Evolutionary conservation across 1,140 invertebrate species (phyloP).

Genomic region (Prorops nasuta): DNA sequence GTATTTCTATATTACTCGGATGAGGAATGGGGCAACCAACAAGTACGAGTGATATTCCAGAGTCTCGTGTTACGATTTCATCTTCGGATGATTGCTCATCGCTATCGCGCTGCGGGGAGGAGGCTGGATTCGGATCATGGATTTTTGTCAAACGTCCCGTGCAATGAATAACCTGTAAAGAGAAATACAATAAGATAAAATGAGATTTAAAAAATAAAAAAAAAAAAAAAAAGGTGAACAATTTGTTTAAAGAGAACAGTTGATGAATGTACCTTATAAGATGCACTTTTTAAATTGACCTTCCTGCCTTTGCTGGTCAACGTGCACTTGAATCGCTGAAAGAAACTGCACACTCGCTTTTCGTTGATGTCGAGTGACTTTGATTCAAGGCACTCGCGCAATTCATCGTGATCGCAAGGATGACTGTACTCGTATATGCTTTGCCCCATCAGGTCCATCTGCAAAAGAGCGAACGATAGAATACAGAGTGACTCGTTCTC

Average conservation of each 20-base stretch:
- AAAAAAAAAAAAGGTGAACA: too few relatives aligned
- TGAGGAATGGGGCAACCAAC: constrained; percentile 88
- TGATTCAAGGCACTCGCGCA: constrained; percentile 72
- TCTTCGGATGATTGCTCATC: constrained; percentile 13
- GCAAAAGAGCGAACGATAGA: constrained; percentile 37
- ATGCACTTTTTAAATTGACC: constrained; percentile 89
- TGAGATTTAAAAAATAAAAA: not conserved
- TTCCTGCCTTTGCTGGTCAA: constrained; percentile 86
- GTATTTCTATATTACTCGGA: constrained; percentile 89
- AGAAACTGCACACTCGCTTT: constrained; percentile 62
- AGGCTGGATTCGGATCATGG: constrained; percentile 35
- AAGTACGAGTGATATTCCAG: constrained; percentile 66
- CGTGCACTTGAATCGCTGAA: constrained; percentile 88
- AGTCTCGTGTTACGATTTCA: constrained; percentile 17
- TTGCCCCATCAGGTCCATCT: constrained; percentile 93
- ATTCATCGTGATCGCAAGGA: constrained; percentile 92
- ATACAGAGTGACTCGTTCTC: not conserved
- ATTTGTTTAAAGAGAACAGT: too few relatives aligned
- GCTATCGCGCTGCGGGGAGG: constrained; percentile 7
- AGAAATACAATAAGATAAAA: constrained; percentile 8
- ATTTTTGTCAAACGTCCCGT: constrained; percentile 70
- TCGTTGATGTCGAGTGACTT: constrained; percentile 53
- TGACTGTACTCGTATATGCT: constrained; percentile 92
- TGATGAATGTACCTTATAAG: constrained; percentile 76
- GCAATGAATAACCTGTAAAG: constrained; percentile 79